A percentile compares a stretch with the other conserved stretches of the same genome.
phyloP scores from a whole-genome alignment of 2,797 vertebrate species.

The Anguilla marmorata region DNA sequence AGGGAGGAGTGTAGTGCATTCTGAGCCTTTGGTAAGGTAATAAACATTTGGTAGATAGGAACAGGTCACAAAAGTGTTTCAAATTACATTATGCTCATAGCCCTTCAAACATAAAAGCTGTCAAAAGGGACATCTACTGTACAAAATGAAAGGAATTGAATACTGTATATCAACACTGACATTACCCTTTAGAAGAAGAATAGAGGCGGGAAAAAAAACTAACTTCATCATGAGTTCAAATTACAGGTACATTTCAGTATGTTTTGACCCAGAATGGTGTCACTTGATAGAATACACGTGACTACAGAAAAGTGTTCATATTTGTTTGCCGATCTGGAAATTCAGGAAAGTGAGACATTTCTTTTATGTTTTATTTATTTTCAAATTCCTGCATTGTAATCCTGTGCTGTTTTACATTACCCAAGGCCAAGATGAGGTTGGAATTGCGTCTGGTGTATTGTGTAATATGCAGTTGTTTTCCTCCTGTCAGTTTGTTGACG shows the following conservation, averaged over 20 bases:
- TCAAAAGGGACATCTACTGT: no score
- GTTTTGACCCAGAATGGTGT: no score
- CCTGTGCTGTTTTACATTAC: neutral
- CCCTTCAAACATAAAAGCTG: no score
- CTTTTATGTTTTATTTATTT: neutral
- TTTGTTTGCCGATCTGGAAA: neutral
- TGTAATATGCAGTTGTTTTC: neutral
- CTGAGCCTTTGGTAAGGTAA: no score
- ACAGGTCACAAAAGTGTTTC: no score
- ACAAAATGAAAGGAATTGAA: no score
- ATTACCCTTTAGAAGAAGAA: neutral
- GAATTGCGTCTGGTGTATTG: neutral
- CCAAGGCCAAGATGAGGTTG: neutral
- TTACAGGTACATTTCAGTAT: neutral
- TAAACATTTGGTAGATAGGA: no score
- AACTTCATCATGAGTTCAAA: neutral
- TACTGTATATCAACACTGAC: no score
- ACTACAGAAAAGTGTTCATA: neutral
- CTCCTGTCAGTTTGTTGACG: neutral
- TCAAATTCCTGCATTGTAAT: neutral
- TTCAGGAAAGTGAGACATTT: neutral
- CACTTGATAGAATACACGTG: neutral
- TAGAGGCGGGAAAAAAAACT: neutral
- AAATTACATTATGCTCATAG: no score
- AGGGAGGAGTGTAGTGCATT: no score